Base-by-base conservation (phyloP, 2,888 invertebrate genomes). In the Lottia gigantea region DNA sequence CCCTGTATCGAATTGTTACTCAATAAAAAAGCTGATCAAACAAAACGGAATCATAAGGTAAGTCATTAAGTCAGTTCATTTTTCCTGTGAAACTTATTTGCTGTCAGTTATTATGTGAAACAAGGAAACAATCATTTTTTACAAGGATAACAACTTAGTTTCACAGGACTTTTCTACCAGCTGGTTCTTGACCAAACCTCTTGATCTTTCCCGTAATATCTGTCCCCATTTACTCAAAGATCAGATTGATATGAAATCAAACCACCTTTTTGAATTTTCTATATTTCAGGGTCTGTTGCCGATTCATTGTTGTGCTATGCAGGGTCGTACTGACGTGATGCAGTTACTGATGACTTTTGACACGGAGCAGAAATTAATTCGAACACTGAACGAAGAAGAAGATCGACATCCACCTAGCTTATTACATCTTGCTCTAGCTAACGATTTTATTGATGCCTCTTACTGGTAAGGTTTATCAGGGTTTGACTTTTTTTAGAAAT, bases 271-370 rank as follows among this genome's bases (percentile, higher is more conserved):
- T 31, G 6, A 31, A 31, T 25, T 46, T 66, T 66, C 19, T 46
- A 12, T 66, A n/a, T 16, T 71, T 14, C 82, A 87, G 87, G 80
- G 80, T 12, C 75, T 88, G 73, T 67, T 87, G 71, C 86, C 88
- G 0, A 84, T 87, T 26, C 88, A 88, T 78, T 88, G 88, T 74
- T 83, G 84, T 71, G 88, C 85, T 12, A 87, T 87, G 87, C 87
- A 87, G 71, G 87, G 87, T 45, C 83, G 87, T 25, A 74, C 82
- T 12, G 87, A 87, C 69, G 83, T 83, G 15, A 83, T 87, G 74
- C 74, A 82, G 66, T 67, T 85, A 75, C 75, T 87, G 72, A 73
- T 86, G 47, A 66, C 76, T 45, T 76, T 75, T 63, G 87, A 86
- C 73, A 74, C 72, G n/a, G 77, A 80, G 11, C 80, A 80, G 23